Percentiles rank a stretch among this genome's conserved stretches.
These are phyloP conservation scores for Nesospiza acunhae DNA, from an alignment of 2,113 vertebrate species.

Conservation along the genomic window DNA sequence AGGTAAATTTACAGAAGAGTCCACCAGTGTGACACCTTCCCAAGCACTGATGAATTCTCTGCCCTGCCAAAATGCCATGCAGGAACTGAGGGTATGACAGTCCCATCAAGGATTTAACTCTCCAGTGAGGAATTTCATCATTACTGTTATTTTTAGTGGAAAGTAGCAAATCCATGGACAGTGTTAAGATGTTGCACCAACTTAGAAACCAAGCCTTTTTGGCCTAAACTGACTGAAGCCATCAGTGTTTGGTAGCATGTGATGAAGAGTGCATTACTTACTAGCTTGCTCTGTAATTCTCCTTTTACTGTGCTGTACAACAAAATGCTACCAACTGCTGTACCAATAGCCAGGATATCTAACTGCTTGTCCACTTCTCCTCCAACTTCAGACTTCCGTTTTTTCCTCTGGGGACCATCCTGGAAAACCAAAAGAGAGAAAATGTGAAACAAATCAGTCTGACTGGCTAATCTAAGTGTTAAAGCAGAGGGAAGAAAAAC, in stretches of 20 bases:
- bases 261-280: conserved; percentile 62
- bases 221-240: background rate
- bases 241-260: background rate
- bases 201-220: background rate
- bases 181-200: fast-evolving
- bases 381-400: conserved; percentile 89
- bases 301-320: conserved; percentile 95
- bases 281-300: conserved; percentile 93
- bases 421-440: conserved; percentile 44
- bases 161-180: background rate
- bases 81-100: background rate
- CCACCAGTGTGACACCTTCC: background rate
- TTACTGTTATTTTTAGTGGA: background rate
- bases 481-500: background rate
- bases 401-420: conserved; percentile 96
- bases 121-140: background rate
- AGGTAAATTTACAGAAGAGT: background rate
- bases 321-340: conserved; percentile 91
- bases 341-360: conserved; percentile 94
- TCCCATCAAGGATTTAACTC: background rate
- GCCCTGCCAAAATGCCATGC: background rate
- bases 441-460: background rate
- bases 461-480: background rate
- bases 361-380: conserved; percentile 77
- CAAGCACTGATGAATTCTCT: fast-evolving